Evolutionary conservation across 2,888 invertebrate genomes (phyloP), one percentile per base, ranked within the genome.

Genomic region (Eupithecia abbreviata): DNA sequence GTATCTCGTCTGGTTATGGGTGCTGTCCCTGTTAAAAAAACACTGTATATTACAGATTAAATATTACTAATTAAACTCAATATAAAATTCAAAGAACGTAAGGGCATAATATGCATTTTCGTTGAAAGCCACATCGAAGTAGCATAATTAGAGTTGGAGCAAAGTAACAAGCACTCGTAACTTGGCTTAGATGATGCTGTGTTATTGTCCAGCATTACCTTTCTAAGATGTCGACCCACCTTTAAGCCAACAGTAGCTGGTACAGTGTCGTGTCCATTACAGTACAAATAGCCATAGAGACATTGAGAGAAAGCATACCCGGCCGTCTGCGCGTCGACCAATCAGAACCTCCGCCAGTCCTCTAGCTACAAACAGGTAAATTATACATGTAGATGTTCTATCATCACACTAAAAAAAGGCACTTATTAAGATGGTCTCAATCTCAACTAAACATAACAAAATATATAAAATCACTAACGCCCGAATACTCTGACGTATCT

Each of bases 291-390:
- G 86, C 80, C 55, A 72, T 75, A 73, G 9, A 30, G 30, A 30
- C 30, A 30, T 30, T 65, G 85, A 83, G 74, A 79, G 79, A 43
- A 85, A 77, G 43, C 81, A 81, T 15, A 66, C 62, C 67, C 86
- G 90, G 9, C 90, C 90, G 9, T 51, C 86, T 30, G 79, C 89
- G 5, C 87, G 93, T 10, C 86, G 92, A 7, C 88, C 93, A 2
- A 80, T 92, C n/a, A 85, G 92, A 9, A 67, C 91, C 42, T 30
- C 87, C 58, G 86, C 88, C 85, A 89, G 89, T 82, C 90, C 92
- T 4, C 86, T 89, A 75, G 81, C 90, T 2, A 76, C 88, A 41
- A 78, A 74, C 78, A 78, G 75, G 79, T 77, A 81, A 79, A 30
- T 58, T 10, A 30, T 30, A 30, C 30, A 30, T 6, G 7, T 42